Evolutionary conservation across 2,797 vertebrate genomes (phyloP), one percentile per base, ranked within the genome.

Genomic region (Vespertilio murinus): DNA sequence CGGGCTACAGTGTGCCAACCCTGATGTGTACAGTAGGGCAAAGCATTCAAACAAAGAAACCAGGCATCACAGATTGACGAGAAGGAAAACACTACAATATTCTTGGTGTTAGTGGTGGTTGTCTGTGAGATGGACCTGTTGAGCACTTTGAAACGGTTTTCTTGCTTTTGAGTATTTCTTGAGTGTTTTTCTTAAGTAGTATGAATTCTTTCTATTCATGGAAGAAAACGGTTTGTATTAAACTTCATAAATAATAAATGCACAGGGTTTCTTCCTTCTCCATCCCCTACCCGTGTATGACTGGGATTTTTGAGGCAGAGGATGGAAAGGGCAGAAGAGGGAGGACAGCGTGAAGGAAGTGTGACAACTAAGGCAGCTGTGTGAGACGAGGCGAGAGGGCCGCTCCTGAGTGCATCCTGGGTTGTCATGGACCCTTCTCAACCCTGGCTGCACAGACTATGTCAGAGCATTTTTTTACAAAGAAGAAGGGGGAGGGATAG

Each of bases 121-220:
- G n/a, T 42, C 80, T 88, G 73, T 88, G 91, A 52, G 49, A 33
- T 4, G 28, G n/a, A 18, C 20, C 35, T 85, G 17, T 13, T 28
- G 67, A 42, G 69, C 47, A 52, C 11, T 3, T 69, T 18, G 35
- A 52, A 38, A 56, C 75, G 3, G 47, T 61, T 54, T 81, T 47
- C 45, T 65, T 54, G 40, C 38, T 92, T 93, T 25, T 9, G n/a
- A 49, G 1, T 81, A 64, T 67, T 93, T 64, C 54, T 86, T 75
- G 47, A 83, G 23, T 78, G 23, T 78, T 92, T 95, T 93, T 78
- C 33, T 59, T 65, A 88, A 93, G 40, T 65, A 65, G 18, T 38
- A 40, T 64, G 16, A 52, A 23, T 92, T 73, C 33, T 74, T 92
- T 71, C 38, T 74, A 33, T 64, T 78, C 22, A 6, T 61, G 20